A percentile compares a stretch with the other conserved stretches of the same genome.
These are phyloP conservation scores for Harpegnathos saltator DNA, from an alignment of 1,140 invertebrate genomes.

Conservation along the genomic window DNA sequence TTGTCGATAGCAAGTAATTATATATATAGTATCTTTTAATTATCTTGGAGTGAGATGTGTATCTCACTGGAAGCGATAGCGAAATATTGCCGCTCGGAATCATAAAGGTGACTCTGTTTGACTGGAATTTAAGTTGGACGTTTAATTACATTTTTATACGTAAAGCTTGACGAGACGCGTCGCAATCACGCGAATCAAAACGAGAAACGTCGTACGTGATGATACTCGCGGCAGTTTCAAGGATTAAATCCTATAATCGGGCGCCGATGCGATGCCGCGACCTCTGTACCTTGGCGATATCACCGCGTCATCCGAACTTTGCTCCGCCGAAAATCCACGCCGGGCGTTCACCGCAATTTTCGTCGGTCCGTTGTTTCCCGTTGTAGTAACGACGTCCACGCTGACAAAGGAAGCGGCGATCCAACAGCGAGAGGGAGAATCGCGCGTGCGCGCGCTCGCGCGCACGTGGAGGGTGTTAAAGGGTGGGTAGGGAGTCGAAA, in stretches of 20 bases:
- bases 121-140: too few species aligned
- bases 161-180: too few species aligned
- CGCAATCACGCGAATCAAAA: neutral
- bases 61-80: too few species aligned
- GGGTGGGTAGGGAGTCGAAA: constrained; percentile 47
- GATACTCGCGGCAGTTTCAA: neutral
- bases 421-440: constrained; percentile 12
- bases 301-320: neutral
- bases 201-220: neutral
- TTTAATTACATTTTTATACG: too few species aligned
- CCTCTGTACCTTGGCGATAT: constrained; percentile 2
- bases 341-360: constrained; percentile 41
- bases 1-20: too few species aligned
- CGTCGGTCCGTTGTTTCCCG: constrained; percentile 41
- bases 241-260: neutral
- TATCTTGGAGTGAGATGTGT: too few species aligned
- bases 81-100: too few species aligned
- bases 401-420: constrained; percentile 59
- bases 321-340: constrained; percentile 28
- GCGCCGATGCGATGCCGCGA: neutral
- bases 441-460: too few species aligned
- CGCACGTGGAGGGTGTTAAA: constrained; percentile 26
- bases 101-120: too few species aligned
- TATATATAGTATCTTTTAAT: too few species aligned
- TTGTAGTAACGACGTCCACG: constrained; percentile 45